Base-by-base conservation (phyloP, 2,113 vertebrate genomes). In the Mus pahari region DNA sequence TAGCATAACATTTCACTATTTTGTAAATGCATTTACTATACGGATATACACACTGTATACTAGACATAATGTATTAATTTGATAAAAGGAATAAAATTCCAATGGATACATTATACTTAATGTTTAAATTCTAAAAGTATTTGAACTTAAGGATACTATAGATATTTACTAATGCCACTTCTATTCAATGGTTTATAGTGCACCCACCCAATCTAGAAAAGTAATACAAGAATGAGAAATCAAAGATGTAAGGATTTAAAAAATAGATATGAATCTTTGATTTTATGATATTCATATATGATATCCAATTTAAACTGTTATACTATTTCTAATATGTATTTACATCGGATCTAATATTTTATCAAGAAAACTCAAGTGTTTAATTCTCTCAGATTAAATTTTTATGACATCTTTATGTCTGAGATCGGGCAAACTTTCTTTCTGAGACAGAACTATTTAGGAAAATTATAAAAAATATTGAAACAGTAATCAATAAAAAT, bases 381-480 rank as follows among this genome's bases (percentile, higher is more conserved):
- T 42, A 78, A 8, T 86, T 91, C 91, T 88, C 82, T 91, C 48
- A 74, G 81, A 50, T 83, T 88, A 36, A 14, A 42, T 81, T 3
- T 28, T 17, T 68, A 50, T 84, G 39, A 77, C 39, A 62, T 11
- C 4, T 75, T 48, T 89, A 13, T 77, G 48, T 75, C n/a, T 70
- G 33, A 60, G 13, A 70, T 48, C 39, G 28, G 48, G 24, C 45
- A 26, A 4, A 28, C 33, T n/a, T n/a, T 55, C 22, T 55, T 55
- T 22, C 48, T 31, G 12, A 77, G 14, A 53, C 31, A 55, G 31
- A 5, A 77, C 36, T 28, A 84, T 89, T 75, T 95, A 45, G 39
- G 19, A 64, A 92, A 84, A 55, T 73, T 66, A 78, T 89, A 89
- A 92, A 92, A 95, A 77, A 60, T 79, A 92, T 60, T 70, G 70